Percentiles rank a stretch among this genome's conserved stretches.
Conservation (phyloP, 2,888 invertebrate species). For the Seira sanloemensis region DNA sequence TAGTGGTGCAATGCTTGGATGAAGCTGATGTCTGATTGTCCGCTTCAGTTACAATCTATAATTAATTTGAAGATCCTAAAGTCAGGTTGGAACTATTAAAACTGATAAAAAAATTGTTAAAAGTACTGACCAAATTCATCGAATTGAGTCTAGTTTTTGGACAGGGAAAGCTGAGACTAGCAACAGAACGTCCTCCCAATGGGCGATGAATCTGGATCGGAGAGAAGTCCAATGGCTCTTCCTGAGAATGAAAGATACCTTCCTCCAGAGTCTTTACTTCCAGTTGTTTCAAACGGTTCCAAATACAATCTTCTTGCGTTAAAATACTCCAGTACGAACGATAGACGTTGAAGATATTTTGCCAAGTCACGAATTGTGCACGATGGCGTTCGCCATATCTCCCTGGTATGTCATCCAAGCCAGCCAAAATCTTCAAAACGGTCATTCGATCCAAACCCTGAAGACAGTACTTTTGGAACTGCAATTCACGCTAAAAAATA, state of each 20-base stretch:
- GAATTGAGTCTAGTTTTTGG: no score
- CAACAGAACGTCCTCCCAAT: neutral
- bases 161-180: neutral
- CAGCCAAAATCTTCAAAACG: slow-evolving; percentile 21
- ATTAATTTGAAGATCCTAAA: no score
- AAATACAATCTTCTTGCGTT: no score
- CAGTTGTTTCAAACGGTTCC: no score
- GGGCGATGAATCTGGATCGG: neutral
- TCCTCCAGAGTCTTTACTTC: no score
- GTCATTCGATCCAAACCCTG: neutral
- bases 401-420: neutral
- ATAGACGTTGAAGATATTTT: neutral
- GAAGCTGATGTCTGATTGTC: no score
- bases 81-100: no score
- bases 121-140: no score
- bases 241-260: neutral
- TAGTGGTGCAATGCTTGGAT: no score
- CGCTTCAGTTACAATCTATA: neutral
- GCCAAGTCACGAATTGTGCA: neutral
- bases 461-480: neutral
- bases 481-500: slow-evolving; percentile 23
- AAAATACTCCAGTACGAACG: neutral
- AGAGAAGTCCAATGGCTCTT: no score
- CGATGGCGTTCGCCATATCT: neutral
- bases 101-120: no score